A percentile compares a stretch with the other conserved stretches of the same genome.
Evolutionary conservation across 2,888 invertebrate species (phyloP).

Genomic region (Drosophila longiperda): DNA sequence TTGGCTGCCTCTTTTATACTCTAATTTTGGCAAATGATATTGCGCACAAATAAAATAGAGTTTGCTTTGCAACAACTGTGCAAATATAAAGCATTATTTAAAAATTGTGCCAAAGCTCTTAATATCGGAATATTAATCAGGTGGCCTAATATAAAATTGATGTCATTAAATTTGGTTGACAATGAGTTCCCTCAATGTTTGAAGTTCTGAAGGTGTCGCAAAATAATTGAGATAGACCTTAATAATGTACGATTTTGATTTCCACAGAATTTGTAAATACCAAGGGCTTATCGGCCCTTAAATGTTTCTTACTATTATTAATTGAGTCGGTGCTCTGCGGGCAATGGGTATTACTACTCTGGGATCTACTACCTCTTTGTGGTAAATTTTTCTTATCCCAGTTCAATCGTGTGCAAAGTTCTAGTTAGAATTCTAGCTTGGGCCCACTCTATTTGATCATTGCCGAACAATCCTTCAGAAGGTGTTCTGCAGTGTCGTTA

Average conservation of each 20-base stretch:
- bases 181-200: background rate
- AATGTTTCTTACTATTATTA: background rate
- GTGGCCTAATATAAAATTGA: background rate
- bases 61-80: conserved; percentile 47
- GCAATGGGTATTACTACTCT: no score
- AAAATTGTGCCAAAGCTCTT: conserved; percentile 21
- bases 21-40: conserved; percentile 25
- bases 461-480: background rate
- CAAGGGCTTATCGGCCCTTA: background rate
- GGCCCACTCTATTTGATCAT: background rate
- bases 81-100: conserved; percentile 38
- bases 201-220: background rate
- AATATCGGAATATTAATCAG: background rate
- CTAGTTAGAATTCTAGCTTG: background rate
- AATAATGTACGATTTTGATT: background rate
- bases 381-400: background rate
- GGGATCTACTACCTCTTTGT: background rate
- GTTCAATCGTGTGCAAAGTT: background rate
- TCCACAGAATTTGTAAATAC: background rate
- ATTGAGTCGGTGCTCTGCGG: background rate
- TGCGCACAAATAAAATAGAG: conserved; percentile 13
- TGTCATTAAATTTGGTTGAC: background rate
- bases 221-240: background rate
- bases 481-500: background rate
- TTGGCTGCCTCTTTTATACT: conserved; percentile 53